Conservation (phyloP, 2,888 invertebrate species). For the Scaptomyza parva region DNA sequence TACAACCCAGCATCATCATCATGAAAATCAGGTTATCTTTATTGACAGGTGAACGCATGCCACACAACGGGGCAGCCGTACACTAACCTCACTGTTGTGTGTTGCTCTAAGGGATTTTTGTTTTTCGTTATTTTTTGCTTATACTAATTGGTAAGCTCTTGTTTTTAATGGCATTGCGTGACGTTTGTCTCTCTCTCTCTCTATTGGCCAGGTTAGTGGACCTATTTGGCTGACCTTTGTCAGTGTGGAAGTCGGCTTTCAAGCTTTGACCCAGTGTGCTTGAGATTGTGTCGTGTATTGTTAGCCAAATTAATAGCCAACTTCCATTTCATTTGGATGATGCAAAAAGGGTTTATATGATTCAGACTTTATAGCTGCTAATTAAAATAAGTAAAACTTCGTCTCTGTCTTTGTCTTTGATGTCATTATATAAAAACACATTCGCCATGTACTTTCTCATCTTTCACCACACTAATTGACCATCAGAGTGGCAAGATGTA, state of each 20-base stretch:
- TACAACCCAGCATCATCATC: conserved; percentile 25
- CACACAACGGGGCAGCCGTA: conserved; percentile 6
- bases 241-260: conserved; percentile 24
- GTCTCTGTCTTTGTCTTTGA: neutral
- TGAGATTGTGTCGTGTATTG: conserved; percentile 8
- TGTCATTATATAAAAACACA: conserved; percentile 38
- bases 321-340: conserved; percentile 33
- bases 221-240: conserved; percentile 34
- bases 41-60: conserved; percentile 64
- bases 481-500: conserved; percentile 14
- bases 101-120: conserved; percentile 4
- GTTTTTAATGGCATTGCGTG: conserved; percentile 56
- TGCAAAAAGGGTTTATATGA: conserved; percentile 8
- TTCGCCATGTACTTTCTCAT: conserved; percentile 50
- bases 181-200: conserved; percentile 2
- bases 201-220: conserved; percentile 16
- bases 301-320: conserved; percentile 32
- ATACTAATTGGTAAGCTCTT: conserved; percentile 45
- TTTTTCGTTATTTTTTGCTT: conserved; percentile 6
- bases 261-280: conserved; percentile 46
- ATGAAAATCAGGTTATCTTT: conserved; percentile 33
- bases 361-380: conserved; percentile 32
- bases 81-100: conserved; percentile 32
- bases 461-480: conserved; percentile 61
- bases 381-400: conserved; percentile 37